phyloP scores from a whole-genome alignment of 2,888 invertebrate species.

The Drosophila neotestacea region DNA sequence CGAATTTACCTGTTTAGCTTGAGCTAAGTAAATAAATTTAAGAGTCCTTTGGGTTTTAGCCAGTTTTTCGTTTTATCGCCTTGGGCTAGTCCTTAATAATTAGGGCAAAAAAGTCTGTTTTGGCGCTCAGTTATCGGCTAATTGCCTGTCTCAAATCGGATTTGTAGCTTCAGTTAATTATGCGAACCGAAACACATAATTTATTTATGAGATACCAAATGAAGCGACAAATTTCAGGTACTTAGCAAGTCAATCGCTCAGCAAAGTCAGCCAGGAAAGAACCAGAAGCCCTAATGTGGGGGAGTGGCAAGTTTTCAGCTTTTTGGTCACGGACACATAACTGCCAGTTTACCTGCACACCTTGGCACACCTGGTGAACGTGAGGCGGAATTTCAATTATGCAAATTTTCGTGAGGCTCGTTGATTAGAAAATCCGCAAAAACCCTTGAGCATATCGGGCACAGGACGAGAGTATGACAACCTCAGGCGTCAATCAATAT shows the following conservation, averaged over 20 bases:
- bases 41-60: slow-evolving; percentile 12
- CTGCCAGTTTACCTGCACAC: slow-evolving; percentile 12
- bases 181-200: slow-evolving; percentile 62
- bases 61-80: slow-evolving; percentile 5
- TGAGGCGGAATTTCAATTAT: slow-evolving; percentile 75
- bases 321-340: slow-evolving; percentile 55
- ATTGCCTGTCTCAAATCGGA: slow-evolving; percentile 76
- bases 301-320: slow-evolving; percentile 42
- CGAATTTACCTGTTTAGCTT: neutral
- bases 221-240: slow-evolving; percentile 77
- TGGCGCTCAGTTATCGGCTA: slow-evolving; percentile 60
- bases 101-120: slow-evolving; percentile 44
- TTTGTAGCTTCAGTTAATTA: slow-evolving; percentile 72
- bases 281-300: slow-evolving; percentile 4
- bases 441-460: slow-evolving; percentile 49
- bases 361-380: slow-evolving; percentile 42
- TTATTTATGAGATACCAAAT: slow-evolving; percentile 75
- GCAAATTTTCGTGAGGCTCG: slow-evolving; percentile 70
- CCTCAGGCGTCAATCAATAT: slow-evolving; percentile 64
- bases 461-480: slow-evolving; percentile 3
- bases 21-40: neutral
- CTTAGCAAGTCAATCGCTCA: slow-evolving; percentile 75
- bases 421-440: slow-evolving; percentile 78
- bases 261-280: neutral
- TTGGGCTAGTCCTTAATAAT: slow-evolving; percentile 52